These are phyloP conservation scores for Lathronympha strigana DNA, from an alignment of 2,888 invertebrate genomes.

Conservation along the genomic window DNA sequence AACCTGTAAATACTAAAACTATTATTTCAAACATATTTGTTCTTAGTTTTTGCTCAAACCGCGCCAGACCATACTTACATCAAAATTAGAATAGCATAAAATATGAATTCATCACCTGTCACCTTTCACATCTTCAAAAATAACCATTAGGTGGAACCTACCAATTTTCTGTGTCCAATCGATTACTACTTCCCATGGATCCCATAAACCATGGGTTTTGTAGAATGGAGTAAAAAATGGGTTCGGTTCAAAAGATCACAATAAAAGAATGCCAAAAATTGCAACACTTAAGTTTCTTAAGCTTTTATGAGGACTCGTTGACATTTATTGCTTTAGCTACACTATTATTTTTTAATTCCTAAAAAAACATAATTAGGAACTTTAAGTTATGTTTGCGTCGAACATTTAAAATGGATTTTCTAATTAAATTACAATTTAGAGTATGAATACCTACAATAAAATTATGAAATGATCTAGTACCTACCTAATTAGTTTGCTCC, in stretches of 20 bases:
- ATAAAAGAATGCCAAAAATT: slow-evolving; percentile 6
- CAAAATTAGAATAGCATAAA: slow-evolving; percentile 1
- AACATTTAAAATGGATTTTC: background rate
- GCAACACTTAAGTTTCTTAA: background rate
- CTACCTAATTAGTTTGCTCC: no score
- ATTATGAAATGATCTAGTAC: no score
- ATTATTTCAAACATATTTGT: no score
- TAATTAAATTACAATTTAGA: no score
- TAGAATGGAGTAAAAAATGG: slow-evolving; percentile 19
- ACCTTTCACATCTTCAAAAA: slow-evolving; percentile 10
- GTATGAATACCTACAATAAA: no score
- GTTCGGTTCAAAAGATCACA: background rate
- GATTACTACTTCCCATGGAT: slow-evolving; percentile 27
- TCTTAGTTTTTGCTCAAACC: background rate
- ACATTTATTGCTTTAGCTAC: slow-evolving; percentile 5
- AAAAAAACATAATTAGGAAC: background rate
- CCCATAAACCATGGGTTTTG: slow-evolving; percentile 21
- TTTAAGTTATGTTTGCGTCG: background rate
- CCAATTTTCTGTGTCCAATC: slow-evolving; percentile 38
- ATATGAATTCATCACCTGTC: slow-evolving; percentile 13
- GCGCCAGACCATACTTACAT: background rate
- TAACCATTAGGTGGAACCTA: slow-evolving; percentile 2
- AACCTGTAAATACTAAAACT: background rate
- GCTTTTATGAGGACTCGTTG: background rate
- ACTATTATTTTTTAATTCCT: background rate